Evolutionary conservation across 2,113 vertebrate species (phyloP).

Genomic region (Vulpes ferrilata): DNA sequence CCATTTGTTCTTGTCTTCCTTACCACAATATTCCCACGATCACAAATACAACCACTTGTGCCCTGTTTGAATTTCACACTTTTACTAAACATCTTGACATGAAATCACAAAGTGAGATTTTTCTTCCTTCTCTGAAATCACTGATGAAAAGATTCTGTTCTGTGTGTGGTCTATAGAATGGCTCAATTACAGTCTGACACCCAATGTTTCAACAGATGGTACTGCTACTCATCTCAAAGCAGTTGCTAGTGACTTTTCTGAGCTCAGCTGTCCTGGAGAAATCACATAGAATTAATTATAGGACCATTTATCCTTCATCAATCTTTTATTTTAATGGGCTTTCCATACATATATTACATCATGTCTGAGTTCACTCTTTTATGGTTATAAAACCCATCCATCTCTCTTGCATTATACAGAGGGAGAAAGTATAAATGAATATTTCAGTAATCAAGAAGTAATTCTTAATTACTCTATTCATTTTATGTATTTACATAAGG

Average conservation of each 20-base stretch:
- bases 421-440: background rate
- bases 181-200: background rate
- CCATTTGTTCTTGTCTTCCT: slow-evolving; percentile 1
- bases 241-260: background rate
- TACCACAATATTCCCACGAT: background rate
- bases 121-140: background rate
- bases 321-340: background rate
- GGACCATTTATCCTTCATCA: background rate
- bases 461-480: background rate
- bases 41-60: background rate
- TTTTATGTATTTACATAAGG: background rate
- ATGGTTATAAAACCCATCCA: background rate
- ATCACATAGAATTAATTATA: background rate
- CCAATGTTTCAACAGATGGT: background rate
- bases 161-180: background rate
- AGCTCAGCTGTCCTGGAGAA: background rate
- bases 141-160: slow-evolving; percentile 2
- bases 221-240: background rate
- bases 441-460: background rate
- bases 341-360: background rate
- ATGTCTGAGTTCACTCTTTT: slow-evolving; percentile 29
- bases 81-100: background rate
- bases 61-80: background rate
- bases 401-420: background rate
- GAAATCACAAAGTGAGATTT: slow-evolving; percentile 29